These are phyloP conservation scores for Ciconia stormi DNA, from an alignment of 2,113 vertebrate species.

Conservation along the genomic window DNA sequence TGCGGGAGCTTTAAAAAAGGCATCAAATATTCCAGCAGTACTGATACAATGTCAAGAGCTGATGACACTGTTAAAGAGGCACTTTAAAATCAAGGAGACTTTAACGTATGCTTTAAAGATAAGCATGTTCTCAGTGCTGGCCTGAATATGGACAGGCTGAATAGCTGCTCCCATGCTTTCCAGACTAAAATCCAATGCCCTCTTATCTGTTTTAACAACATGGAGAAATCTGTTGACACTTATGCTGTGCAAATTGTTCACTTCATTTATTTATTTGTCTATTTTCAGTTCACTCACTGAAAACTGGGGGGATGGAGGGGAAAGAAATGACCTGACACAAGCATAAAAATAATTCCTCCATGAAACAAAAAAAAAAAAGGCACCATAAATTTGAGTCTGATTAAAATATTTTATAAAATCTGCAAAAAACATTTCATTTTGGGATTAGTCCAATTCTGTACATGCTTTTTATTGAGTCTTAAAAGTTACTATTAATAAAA, in stretches of 20 bases:
- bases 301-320: not conserved
- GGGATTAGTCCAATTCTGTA: not conserved
- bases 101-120: not conserved
- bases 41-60: not conserved
- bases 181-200: not conserved
- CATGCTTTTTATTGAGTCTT: not conserved
- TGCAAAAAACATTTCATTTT: not conserved
- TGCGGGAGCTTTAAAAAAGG: not conserved
- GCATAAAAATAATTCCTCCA: not conserved
- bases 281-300: not conserved
- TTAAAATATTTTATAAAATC: not conserved
- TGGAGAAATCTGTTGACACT: not conserved
- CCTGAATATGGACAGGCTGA: not conserved
- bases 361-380: not conserved
- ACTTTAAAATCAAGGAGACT: not conserved
- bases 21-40: not conserved
- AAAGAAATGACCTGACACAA: not conserved
- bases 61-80: not conserved
- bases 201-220: not conserved
- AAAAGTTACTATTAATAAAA: not conserved
- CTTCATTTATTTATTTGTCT: not conserved
- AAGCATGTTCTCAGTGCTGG: not conserved
- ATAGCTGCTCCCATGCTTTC: not conserved
- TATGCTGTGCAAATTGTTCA: not conserved
- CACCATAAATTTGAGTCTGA: not conserved